These are phyloP conservation scores for Arbacia lixula DNA, from an alignment of 53 echinoderm and acorn worm species.

Conservation along the genomic window DNA sequence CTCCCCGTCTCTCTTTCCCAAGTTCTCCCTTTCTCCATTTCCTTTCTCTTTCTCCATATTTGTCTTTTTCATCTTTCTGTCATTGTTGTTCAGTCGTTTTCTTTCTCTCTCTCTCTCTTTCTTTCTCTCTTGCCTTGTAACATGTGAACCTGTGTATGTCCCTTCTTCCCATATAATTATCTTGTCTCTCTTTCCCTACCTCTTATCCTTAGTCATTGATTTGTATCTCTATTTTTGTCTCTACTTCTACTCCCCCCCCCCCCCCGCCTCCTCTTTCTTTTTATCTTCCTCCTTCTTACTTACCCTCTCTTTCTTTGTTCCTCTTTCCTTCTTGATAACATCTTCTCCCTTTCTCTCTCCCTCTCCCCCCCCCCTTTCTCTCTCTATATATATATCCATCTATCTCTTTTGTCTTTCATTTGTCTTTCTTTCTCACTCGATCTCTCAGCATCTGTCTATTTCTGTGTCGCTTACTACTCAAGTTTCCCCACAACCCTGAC, in stretches of 20 bases:
- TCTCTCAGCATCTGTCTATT: neutral
- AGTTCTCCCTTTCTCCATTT: no score
- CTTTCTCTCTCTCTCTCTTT: neutral
- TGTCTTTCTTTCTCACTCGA: neutral
- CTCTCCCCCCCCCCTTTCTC: no score
- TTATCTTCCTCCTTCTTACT: neutral
- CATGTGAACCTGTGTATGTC: no score
- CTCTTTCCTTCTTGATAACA: neutral
- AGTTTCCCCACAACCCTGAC: no score
- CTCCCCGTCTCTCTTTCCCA: no score
- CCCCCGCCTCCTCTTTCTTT: neutral
- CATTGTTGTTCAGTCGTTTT: neutral
- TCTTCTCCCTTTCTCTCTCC: no score
- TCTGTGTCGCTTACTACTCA: neutral
- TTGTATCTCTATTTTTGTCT: neutral
- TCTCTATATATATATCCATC: no score
- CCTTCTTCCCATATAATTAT: no score
- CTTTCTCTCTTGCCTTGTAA: no score
- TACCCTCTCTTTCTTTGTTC: neutral
- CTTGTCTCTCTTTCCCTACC: neutral
- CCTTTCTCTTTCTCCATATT: neutral
- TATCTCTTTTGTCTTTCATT: neutral
- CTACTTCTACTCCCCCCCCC: neutral
- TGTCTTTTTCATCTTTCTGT: neutral
- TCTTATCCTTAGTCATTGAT: no score